phyloP scores from a whole-genome alignment of 2,113 vertebrate species.

The Eudyptes chrysolophus region DNA sequence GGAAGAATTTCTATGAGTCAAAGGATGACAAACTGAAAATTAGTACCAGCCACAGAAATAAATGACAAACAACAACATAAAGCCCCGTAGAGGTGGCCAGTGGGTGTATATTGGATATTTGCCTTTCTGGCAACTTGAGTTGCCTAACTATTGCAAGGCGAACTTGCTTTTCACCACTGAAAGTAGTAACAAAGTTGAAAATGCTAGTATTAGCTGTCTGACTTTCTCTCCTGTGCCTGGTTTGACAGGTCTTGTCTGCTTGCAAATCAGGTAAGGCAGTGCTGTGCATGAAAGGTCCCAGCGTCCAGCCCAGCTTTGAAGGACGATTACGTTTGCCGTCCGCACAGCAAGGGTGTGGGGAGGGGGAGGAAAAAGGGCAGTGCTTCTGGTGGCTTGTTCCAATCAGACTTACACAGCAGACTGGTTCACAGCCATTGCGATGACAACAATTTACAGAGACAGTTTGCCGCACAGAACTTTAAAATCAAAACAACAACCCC shows the following conservation, averaged over 20 bases:
- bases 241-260: neutral
- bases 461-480: slow-evolving; percentile 13
- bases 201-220: neutral
- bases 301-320: neutral
- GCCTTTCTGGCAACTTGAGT: slow-evolving; percentile 22
- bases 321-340: neutral
- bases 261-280: neutral
- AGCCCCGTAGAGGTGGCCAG: neutral
- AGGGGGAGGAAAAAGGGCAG: neutral
- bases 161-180: slow-evolving; percentile 23
- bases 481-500: slow-evolving; percentile 32
- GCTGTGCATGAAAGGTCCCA: neutral
- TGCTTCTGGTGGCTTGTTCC: neutral
- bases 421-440: neutral
- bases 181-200: slow-evolving; percentile 38
- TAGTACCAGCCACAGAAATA: slow-evolving; percentile 64
- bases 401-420: neutral
- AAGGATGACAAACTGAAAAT: slow-evolving; percentile 74
- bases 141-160: neutral
- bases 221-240: neutral
- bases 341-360: neutral
- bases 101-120: slow-evolving; percentile 45
- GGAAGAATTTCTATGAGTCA: slow-evolving; percentile 64
- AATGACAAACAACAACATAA: slow-evolving; percentile 51
- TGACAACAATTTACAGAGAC: neutral